Conservation (phyloP, 92 coral and sea anemone species). For the Epizoanthus rinbou region DNA sequence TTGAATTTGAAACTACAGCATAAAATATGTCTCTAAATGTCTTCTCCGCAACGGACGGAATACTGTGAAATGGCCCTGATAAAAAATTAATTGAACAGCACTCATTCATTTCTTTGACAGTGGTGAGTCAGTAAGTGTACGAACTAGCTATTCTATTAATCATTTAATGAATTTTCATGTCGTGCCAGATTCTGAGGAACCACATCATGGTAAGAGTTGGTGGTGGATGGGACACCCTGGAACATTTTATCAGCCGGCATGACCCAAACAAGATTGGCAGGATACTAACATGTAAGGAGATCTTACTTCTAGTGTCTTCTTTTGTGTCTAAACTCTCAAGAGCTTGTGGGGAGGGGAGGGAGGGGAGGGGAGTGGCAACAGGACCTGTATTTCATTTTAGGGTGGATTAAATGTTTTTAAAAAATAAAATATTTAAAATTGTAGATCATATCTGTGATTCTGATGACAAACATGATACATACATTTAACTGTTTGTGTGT, state of each 20-base stretch:
- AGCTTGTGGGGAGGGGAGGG: background rate
- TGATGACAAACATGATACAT: too few species aligned
- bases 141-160: background rate
- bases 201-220: constrained; percentile 99
- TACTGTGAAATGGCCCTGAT: too few species aligned
- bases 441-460: too few species aligned
- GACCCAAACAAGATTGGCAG: constrained; percentile 95
- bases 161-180: background rate
- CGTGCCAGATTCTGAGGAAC: constrained; percentile 81
- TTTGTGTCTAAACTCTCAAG: too few species aligned
- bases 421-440: too few species aligned
- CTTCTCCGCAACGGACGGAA: too few species aligned
- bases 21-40: too few species aligned
- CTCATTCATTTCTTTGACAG: background rate
- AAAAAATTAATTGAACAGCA: background rate
- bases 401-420: too few species aligned
- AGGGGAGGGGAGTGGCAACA: background rate
- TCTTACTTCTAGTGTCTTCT: background rate
- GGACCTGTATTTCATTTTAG: too few species aligned
- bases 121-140: background rate
- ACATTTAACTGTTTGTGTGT: too few species aligned
- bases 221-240: constrained; percentile 99
- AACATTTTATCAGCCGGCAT: constrained; percentile 91
- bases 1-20: too few species aligned
- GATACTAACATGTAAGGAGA: constrained; percentile 74